phyloP scores from a whole-genome alignment of 53 echinoderm and acorn worm genomes.

The Hippasteria phrygiana region DNA sequence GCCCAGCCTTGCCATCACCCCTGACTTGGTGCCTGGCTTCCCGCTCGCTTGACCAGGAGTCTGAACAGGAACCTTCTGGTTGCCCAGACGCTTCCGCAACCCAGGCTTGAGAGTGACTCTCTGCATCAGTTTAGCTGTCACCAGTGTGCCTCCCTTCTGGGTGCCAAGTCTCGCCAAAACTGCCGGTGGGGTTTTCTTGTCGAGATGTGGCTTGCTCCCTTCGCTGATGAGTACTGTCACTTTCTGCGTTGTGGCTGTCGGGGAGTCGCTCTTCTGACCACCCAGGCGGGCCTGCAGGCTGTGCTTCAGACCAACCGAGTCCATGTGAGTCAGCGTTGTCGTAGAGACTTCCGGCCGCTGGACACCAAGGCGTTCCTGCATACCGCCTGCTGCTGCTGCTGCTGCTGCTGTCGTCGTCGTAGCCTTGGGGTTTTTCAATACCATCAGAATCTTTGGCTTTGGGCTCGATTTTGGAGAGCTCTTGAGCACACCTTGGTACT shows the following conservation, averaged over 20 bases:
- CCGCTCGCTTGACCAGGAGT: background rate
- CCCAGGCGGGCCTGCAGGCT: slow-evolving; percentile 71
- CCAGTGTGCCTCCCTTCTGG: background rate
- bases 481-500: slow-evolving; percentile 87
- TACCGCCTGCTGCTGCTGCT: background rate
- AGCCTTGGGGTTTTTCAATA: background rate
- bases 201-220: background rate
- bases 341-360: slow-evolving; percentile 90
- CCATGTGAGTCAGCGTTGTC: slow-evolving; percentile 78
- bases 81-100: slow-evolving; percentile 19
- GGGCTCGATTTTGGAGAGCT: slow-evolving; percentile 44
- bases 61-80: background rate
- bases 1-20: slow-evolving; percentile 66
- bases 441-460: background rate
- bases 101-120: slow-evolving; percentile 9
- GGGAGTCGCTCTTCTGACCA: slow-evolving; percentile 5
- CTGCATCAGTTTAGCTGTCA: background rate
- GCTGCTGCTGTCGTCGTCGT: background rate
- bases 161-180: slow-evolving; percentile 40
- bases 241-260: background rate
- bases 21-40: slow-evolving; percentile 1
- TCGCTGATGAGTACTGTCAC: background rate
- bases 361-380: slow-evolving; percentile 81
- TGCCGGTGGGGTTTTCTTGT: slow-evolving; percentile 28
- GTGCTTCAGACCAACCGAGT: slow-evolving; percentile 70